Conservation (phyloP, 2,888 invertebrate genomes). For the Marronus borbonicus region DNA sequence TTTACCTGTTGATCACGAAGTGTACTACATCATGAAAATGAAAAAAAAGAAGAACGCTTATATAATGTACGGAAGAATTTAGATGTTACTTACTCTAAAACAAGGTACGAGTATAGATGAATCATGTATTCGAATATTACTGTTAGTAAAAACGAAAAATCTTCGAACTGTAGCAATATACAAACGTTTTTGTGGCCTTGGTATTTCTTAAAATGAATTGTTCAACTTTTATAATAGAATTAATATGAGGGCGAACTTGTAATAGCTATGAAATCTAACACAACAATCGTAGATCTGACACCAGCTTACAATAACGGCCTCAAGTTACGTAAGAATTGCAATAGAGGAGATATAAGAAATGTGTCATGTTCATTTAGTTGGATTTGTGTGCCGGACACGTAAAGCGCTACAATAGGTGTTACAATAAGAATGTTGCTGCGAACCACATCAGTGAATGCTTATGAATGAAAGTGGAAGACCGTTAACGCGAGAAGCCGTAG, state of each 20-base stretch:
- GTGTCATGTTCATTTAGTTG: slow-evolving; percentile 34
- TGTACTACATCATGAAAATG: no score
- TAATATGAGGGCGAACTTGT: not conserved
- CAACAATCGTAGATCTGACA: slow-evolving; percentile 16
- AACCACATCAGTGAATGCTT: slow-evolving; percentile 26
- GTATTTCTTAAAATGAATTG: slow-evolving; percentile 18
- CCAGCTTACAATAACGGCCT: slow-evolving; percentile 20
- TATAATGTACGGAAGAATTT: no score
- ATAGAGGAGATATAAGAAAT: slow-evolving; percentile 33
- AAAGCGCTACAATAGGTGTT: slow-evolving; percentile 24
- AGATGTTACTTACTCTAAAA: no score
- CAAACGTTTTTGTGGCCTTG: slow-evolving; percentile 4
- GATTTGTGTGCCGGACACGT: slow-evolving; percentile 34
- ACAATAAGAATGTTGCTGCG: slow-evolving; percentile 21
- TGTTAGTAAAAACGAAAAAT: not conserved
- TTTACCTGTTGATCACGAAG: no score
- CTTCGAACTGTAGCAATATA: not conserved
- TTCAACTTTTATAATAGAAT: not conserved
- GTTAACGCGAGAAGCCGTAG: slow-evolving; percentile 12
- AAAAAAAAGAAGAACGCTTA: no score
- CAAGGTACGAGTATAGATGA: no score
- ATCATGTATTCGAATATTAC: no score
- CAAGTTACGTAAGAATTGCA: slow-evolving; percentile 40
- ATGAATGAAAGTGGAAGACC: slow-evolving; percentile 40
- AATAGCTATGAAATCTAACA: slow-evolving; percentile 35